Evolutionary conservation across 1,140 invertebrate genomes (phyloP), one percentile per base, ranked within the genome.

Genomic region (Protaetia brevitarsis): DNA sequence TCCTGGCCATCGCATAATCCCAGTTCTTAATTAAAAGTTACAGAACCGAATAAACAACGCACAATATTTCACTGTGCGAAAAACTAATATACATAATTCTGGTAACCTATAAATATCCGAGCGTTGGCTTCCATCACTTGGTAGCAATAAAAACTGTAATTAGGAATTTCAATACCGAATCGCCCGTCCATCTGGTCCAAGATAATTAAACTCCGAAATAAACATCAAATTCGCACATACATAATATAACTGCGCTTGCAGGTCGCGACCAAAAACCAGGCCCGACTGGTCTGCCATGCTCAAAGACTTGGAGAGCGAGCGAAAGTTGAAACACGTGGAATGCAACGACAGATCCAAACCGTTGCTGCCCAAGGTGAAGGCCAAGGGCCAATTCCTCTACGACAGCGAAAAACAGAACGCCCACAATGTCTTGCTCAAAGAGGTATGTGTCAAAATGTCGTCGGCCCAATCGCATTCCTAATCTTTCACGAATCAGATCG

Each of bases 281-380:
- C 93, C 93, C 0, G 93, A 95, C 73, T 95, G 92, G 92, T 89
- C 87, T 11, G 85, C 88, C 66, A 90, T 95, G 87, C 92, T 95
- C 89, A 93, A 93, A 77, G 92, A 95, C 78, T 89, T 94, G 5
- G 92, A 94, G 75, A 83, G 85, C 67, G 89, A 90, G 51, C 88
- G 76, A 71, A 91, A 88, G 76, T 77, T 95, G 41, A 89, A 86
- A 72, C 88, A 94, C 73, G 90, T 94, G 19, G 83, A 88, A 69
- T 93, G 90, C 76, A 94, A 94, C 76, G 92, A 95, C 76, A 86
- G 92, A 79, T 87, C 76, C 69, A 66, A 73, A 67, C 74, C 74
- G 29, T 63, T 86, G 8, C 81, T 90, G 68, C 87, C 89, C 19
- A 85, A 86, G 74, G 85, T 85, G 61, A 88, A 89, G 68, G 76